Base-by-base conservation (phyloP, 2,797 vertebrate genomes). In the Mallotus villosus region DNA sequence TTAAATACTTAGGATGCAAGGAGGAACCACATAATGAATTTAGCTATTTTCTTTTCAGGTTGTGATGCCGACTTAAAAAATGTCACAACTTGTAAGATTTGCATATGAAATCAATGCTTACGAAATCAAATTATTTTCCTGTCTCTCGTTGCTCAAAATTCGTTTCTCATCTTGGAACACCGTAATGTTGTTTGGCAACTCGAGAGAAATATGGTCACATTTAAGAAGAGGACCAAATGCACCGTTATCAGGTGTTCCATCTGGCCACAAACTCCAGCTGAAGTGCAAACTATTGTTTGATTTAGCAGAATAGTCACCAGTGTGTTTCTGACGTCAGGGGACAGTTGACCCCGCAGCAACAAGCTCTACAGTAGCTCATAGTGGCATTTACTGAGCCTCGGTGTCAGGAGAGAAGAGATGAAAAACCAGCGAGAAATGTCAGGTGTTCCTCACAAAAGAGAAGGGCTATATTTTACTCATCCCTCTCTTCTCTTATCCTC, bases 361-460 rank as follows among this genome's bases (percentile, higher is more conserved):
- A 55, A 6, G 16, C 51, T 55, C 16, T 5, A 55, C 67, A 21
- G 19, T 55, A 14, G 66, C 46, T 53, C 21, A 55, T 17, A 62
- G 27, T 87, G 89, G 89, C 85, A 91, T 87, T 87, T 82, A 77
- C 76, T 41, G 59, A 86, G 80, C 74, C 76, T 82, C 61, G 27
- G 70, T 85, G 87, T 87, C 80, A 68, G n/a, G 71, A 53, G 25
- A 25, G 63, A 82, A 74, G 78, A 77, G 53, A 82, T 75, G 80
- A 85, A 81, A 76, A 81, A 78, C 81, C 27, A 46, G 83, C 78
- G 73, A 85, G 88, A 92, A 94, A 90, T 90, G 90, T 84, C 83
- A 78, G 64, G 72, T 86, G 82, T 84, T 82, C 84, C 68, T 75
- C 65, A 78, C 73, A 86, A 77, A 77, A 73, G 68, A 84, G 86